These are phyloP conservation scores for Meleagris gallopavo DNA, from an alignment of 2,113 vertebrate genomes.

Conservation along the genomic window DNA sequence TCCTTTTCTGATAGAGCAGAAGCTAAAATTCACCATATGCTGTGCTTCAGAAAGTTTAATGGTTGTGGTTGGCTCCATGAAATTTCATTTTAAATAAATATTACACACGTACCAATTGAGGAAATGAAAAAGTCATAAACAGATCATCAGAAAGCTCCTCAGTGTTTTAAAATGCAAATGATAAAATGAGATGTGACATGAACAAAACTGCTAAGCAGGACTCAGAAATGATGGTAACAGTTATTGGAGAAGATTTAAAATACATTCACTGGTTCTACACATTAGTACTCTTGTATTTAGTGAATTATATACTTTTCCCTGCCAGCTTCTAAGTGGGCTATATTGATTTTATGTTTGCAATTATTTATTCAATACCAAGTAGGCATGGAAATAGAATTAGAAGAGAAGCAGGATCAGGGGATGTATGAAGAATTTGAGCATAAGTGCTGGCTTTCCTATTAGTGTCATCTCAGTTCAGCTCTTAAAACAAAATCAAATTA, in stretches of 20 bases:
- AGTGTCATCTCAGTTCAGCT: not conserved
- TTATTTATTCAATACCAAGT: slow-evolving; percentile 5
- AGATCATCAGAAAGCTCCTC: slow-evolving; percentile 43
- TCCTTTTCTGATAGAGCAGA: slow-evolving; percentile 1
- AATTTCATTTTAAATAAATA: slow-evolving; percentile 60
- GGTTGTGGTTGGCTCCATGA: slow-evolving; percentile 6
- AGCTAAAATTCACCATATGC: slow-evolving; percentile 10
- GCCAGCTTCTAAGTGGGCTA: not conserved
- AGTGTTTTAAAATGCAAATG: slow-evolving; percentile 37
- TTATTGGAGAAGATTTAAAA: slow-evolving; percentile 24
- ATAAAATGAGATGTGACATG: slow-evolving; percentile 40
- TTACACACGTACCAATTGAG: slow-evolving; percentile 4
- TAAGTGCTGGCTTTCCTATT: not conserved
- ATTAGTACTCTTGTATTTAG: not conserved
- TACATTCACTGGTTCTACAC: slow-evolving; percentile 32
- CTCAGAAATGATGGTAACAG: slow-evolving; percentile 26
- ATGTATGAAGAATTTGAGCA: not conserved
- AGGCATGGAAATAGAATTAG: not conserved
- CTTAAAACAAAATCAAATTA: not conserved
- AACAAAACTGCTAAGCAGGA: slow-evolving; percentile 19
- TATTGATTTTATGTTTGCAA: not conserved
- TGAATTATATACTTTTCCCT: not conserved
- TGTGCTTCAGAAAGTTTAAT: not conserved
- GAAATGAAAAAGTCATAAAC: slow-evolving; percentile 38
- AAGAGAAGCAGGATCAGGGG: not conserved